Conservation (phyloP, 2,888 invertebrate species). For the Parascotia fuliginaria region DNA sequence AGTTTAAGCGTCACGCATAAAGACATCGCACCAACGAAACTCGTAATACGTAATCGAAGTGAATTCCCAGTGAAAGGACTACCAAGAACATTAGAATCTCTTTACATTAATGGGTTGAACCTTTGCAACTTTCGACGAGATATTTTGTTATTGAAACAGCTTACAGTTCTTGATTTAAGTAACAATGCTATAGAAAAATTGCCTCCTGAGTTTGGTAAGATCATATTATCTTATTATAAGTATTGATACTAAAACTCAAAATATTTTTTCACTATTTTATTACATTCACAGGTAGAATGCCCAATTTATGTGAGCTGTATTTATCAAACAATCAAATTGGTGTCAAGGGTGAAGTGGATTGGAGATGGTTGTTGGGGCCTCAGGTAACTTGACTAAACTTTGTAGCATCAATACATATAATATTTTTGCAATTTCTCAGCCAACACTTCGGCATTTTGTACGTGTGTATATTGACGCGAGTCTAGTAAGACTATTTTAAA, state of each 20-base stretch:
- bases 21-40: slow-evolving; percentile 78
- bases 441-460: no score
- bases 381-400: no score
- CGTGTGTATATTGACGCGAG: no score
- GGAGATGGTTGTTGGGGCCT: slow-evolving; percentile 88
- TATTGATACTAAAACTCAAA: no score
- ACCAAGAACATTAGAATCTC: slow-evolving; percentile 88
- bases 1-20: slow-evolving; percentile 77
- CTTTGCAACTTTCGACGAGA: slow-evolving; percentile 89
- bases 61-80: slow-evolving; percentile 91
- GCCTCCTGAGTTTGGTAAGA: slow-evolving; percentile 88
- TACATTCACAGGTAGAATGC: slow-evolving; percentile 73
- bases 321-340: slow-evolving; percentile 88
- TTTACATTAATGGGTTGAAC: slow-evolving; percentile 87
- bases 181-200: slow-evolving; percentile 89
- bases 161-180: slow-evolving; percentile 89
- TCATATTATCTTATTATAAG: no score
- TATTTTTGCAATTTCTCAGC: no score
- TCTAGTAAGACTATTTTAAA: no score
- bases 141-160: slow-evolving; percentile 88
- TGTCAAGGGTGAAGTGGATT: slow-evolving; percentile 78
- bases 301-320: slow-evolving; percentile 86
- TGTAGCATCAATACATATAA: no score
- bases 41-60: slow-evolving; percentile 86
- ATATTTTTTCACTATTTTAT: neutral